Evolutionary conservation across 2,797 vertebrate species (phyloP).

Genomic region (Gallinago stenura): DNA sequence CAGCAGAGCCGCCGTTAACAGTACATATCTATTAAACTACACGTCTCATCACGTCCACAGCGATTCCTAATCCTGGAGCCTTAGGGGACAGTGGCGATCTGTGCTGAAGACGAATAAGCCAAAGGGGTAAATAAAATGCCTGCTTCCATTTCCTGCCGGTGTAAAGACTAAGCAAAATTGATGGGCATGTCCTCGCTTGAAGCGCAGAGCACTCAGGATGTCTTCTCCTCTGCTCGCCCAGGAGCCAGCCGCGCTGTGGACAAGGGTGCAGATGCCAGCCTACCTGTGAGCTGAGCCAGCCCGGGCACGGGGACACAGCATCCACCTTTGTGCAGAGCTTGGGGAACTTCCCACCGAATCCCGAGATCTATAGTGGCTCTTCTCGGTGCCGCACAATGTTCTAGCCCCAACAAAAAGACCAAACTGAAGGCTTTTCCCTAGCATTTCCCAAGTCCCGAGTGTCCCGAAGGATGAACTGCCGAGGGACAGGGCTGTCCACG

Average conservation of each 20-base stretch:
- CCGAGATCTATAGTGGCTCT: background rate
- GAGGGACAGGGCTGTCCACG: background rate
- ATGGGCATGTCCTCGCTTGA: background rate
- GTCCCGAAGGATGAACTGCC: background rate
- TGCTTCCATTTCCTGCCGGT: conserved; percentile 22
- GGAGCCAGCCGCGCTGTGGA: background rate
- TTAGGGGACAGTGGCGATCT: conserved; percentile 58
- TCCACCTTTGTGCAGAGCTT: background rate
- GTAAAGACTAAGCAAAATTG: conserved; percentile 23
- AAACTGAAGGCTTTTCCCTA: fast-evolving
- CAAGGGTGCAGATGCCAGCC: background rate
- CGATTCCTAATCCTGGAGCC: background rate
- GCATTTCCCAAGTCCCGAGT: background rate
- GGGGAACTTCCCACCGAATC: background rate
- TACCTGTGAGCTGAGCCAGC: background rate
- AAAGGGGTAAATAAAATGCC: conserved; percentile 66
- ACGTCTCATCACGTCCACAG: background rate
- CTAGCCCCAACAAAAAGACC: background rate
- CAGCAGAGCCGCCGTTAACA: conserved; percentile 45
- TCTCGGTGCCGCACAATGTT: background rate
- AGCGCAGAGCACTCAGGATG: background rate
- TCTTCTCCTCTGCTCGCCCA: background rate
- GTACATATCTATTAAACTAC: conserved; percentile 38
- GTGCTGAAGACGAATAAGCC: conserved; percentile 56
- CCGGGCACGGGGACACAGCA: fast-evolving